These are phyloP conservation scores for Amiota mariae DNA, from an alignment of 2,888 invertebrate species.

Conservation along the genomic window DNA sequence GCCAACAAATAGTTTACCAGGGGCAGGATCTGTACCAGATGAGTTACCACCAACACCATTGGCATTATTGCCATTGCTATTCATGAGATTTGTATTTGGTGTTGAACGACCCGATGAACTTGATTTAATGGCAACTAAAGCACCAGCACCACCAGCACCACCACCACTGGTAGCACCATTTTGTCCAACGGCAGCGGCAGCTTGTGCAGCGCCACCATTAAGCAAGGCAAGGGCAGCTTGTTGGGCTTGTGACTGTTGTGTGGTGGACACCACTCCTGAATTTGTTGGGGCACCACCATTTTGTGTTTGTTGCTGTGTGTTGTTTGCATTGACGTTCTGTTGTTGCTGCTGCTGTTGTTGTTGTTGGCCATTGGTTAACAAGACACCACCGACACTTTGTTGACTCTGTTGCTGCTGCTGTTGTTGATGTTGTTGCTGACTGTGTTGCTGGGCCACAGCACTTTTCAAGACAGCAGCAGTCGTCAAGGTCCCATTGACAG, in stretches of 20 bases:
- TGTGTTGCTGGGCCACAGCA: conserved; percentile 53
- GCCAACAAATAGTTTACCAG: conserved; percentile 91
- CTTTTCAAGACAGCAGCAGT: conserved; percentile 67
- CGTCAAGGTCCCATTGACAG: conserved; percentile 71
- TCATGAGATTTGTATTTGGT: conserved; percentile 76
- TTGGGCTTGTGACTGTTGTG: conserved; percentile 41
- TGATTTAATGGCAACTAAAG: conserved; percentile 71
- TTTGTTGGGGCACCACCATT: conserved; percentile 39
- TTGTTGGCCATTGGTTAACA: conserved; percentile 54
- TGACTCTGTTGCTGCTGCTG: conserved; percentile 50
- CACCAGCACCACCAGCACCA: conserved; percentile 20
- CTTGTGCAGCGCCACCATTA: conserved; percentile 39
- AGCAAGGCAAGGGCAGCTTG: conserved; percentile 49
- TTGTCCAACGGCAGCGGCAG: conserved; percentile 1
- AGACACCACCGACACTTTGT: conserved; percentile 50
- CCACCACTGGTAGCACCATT: conserved; percentile 24
- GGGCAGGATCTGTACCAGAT: conserved; percentile 79
- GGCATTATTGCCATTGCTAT: conserved; percentile 65
- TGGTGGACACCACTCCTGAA: conserved; percentile 22
- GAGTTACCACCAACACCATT: too few relatives aligned
- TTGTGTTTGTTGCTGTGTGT: conserved; percentile 42
- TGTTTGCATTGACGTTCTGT: conserved; percentile 24
- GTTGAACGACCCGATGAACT: conserved; percentile 85
- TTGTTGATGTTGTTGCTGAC: conserved; percentile 45
- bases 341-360: conserved; percentile 54